Evolutionary conservation across 2,888 invertebrate genomes (phyloP).

Genomic region (Epinotia demarniana): DNA sequence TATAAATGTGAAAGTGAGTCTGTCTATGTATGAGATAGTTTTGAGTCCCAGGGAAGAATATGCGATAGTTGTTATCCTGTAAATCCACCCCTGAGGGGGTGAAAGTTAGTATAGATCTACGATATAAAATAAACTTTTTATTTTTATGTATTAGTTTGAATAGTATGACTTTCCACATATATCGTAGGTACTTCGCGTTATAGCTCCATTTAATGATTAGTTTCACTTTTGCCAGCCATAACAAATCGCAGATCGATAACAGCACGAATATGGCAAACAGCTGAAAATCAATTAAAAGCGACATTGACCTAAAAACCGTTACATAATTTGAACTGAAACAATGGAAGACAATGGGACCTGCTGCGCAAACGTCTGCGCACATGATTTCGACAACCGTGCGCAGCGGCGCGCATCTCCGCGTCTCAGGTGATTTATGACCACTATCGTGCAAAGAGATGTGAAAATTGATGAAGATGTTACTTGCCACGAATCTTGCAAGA

Average conservation of each 20-base stretch:
- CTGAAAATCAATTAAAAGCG: conserved; percentile 36
- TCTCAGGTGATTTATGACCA: conserved; percentile 54
- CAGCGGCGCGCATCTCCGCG: conserved; percentile 60
- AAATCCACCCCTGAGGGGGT: too few species aligned
- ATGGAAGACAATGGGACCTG: conserved; percentile 44
- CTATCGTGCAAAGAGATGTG: conserved; percentile 27
- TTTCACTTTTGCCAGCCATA: conserved; percentile 14
- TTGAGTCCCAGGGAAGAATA: too few species aligned
- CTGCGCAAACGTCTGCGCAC: conserved; percentile 46
- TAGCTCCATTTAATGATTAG: neutral
- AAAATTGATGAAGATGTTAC: conserved; percentile 14
- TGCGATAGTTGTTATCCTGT: too few species aligned
- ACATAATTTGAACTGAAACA: conserved; percentile 39
- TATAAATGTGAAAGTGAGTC: too few species aligned
- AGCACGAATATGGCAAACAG: conserved; percentile 9
- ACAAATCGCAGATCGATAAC: conserved; percentile 17
- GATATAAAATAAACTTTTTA: too few species aligned
- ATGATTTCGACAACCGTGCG: conserved; percentile 56
- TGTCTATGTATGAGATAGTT: too few species aligned
- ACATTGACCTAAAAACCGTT: conserved; percentile 42
- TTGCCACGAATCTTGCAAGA: neutral
- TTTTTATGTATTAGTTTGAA: too few species aligned
- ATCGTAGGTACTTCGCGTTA: neutral
- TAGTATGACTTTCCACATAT: neutral
- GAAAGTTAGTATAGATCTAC: too few species aligned